Percentiles rank a stretch among this genome's conserved stretches.
These are phyloP conservation scores for Bubo scandiacus DNA, from an alignment of 2,113 vertebrate genomes.

Conservation along the genomic window DNA sequence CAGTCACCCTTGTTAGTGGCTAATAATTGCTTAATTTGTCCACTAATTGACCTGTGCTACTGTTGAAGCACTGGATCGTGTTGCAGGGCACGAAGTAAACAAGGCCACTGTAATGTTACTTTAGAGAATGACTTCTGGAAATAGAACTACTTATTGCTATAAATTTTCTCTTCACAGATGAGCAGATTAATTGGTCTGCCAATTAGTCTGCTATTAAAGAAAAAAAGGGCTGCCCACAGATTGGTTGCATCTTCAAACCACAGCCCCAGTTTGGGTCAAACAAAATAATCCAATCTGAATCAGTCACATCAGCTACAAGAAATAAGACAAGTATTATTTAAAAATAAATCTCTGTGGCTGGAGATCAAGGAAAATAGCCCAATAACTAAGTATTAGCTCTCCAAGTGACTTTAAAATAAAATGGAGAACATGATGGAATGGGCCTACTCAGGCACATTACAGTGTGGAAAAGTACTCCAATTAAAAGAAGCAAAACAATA, in stretches of 20 bases:
- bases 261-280: conserved; percentile 54
- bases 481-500: conserved; percentile 14
- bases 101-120: conserved; percentile 74
- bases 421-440: neutral
- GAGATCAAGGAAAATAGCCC: neutral
- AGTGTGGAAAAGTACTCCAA: neutral
- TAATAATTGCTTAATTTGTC: conserved; percentile 90
- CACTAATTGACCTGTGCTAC: conserved; percentile 86
- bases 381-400: neutral
- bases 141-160: conserved; percentile 74
- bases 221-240: conserved; percentile 58
- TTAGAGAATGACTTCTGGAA: conserved; percentile 80
- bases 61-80: conserved; percentile 71
- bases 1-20: conserved; percentile 84
- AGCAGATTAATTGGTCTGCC: conserved; percentile 83
- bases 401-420: neutral
- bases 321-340: conserved; percentile 18
- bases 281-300: conserved; percentile 53
- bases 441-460: neutral
- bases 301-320: conserved; percentile 31
- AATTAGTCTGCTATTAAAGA: conserved; percentile 80
- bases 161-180: conserved; percentile 83
- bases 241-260: conserved; percentile 36
- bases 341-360: neutral
- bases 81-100: conserved; percentile 73